phyloP scores from a whole-genome alignment of 2,888 invertebrate species.

The Calliopum simillimum region DNA sequence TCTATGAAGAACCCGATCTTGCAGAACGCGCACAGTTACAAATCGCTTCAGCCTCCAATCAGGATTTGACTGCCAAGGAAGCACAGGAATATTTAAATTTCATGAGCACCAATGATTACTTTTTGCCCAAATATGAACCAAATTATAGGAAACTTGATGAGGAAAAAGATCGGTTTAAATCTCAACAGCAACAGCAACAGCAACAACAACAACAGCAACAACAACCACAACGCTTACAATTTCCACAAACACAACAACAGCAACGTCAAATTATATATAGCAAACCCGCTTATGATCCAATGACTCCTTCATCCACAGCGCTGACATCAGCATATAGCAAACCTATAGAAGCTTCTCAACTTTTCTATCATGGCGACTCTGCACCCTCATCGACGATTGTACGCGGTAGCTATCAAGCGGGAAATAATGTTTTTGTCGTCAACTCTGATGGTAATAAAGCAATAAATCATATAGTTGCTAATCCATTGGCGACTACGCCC shows the following conservation, averaged over 20 bases:
- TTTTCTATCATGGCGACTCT: slow-evolving; percentile 54
- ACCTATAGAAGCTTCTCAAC: slow-evolving; percentile 50
- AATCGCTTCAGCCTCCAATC: not conserved
- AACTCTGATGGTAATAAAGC: slow-evolving; percentile 62
- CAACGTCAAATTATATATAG: slow-evolving; percentile 35
- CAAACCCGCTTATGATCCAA: slow-evolving; percentile 1
- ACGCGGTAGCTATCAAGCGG: slow-evolving; percentile 60
- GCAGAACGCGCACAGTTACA: not conserved
- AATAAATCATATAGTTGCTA: slow-evolving; percentile 56
- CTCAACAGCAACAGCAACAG: slow-evolving; percentile 47
- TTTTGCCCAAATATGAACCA: slow-evolving; percentile 61
- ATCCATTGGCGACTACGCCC: slow-evolving; percentile 43
- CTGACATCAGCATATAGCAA: slow-evolving; percentile 39
- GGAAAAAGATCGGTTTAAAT: slow-evolving; percentile 49
- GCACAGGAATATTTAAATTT: slow-evolving; percentile 63
- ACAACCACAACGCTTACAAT: slow-evolving; percentile 36
- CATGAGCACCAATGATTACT: slow-evolving; percentile 64
- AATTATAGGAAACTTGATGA: slow-evolving; percentile 59
- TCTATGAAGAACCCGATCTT: slow-evolving; percentile 58
- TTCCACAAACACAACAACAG: slow-evolving; percentile 35
- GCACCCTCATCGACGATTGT: slow-evolving; percentile 52
- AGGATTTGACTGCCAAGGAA: slow-evolving; percentile 52
- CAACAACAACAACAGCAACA: slow-evolving; percentile 47
- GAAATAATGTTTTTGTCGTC: slow-evolving; percentile 58
- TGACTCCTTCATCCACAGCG: not conserved